phyloP scores from a whole-genome alignment of 2,888 invertebrate species.

The Arge pagana region DNA sequence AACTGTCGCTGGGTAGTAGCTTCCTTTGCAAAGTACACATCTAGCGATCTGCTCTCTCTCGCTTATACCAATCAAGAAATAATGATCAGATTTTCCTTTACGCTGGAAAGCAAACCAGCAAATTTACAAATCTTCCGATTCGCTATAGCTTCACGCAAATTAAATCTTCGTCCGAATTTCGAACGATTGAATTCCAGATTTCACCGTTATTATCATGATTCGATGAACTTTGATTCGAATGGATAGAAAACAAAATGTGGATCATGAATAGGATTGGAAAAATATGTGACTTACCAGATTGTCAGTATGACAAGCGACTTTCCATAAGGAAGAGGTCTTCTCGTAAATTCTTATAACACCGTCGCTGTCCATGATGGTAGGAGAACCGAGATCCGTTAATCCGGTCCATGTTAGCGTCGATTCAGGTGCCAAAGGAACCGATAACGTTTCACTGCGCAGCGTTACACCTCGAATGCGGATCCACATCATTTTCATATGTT shows the following conservation, averaged over 20 bases:
- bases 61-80: slow-evolving; percentile 77
- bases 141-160: background rate
- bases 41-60: slow-evolving; percentile 79
- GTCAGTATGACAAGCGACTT: slow-evolving; percentile 77
- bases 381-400: slow-evolving; percentile 80
- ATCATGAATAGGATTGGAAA: no score
- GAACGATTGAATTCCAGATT: no score
- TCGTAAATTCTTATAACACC: slow-evolving; percentile 78
- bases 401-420: slow-evolving; percentile 77
- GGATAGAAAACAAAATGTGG: no score
- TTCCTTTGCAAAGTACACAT: slow-evolving; percentile 87
- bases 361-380: slow-evolving; percentile 75
- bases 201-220: no score
- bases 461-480: slow-evolving; percentile 58
- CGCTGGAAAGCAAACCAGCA: slow-evolving; percentile 58
- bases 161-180: no score
- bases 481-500: slow-evolving; percentile 62
- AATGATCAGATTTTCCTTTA: slow-evolving; percentile 73
- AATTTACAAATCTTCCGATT: no score
- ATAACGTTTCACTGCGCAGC: slow-evolving; percentile 62
- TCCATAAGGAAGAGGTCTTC: slow-evolving; percentile 74
- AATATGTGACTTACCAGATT: slow-evolving; percentile 68
- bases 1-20: slow-evolving; percentile 82
- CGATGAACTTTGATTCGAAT: background rate
- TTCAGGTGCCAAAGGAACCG: slow-evolving; percentile 70